phyloP scores from a whole-genome alignment of 2,888 invertebrate species.

The Melanostoma scalare region DNA sequence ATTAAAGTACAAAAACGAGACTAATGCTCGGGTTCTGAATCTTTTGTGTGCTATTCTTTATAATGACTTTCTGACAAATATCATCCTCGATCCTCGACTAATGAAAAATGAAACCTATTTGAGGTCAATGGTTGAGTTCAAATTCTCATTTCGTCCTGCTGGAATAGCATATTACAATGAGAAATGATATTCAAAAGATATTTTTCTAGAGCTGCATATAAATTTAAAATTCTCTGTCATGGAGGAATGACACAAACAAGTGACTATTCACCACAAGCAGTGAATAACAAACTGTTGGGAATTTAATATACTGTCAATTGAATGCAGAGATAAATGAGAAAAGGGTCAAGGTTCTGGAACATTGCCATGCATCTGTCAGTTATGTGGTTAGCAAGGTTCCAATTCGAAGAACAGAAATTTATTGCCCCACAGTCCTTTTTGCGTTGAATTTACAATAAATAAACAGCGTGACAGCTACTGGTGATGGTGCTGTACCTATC shows the following conservation, averaged over 20 bases:
- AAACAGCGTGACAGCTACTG: slow-evolving; percentile 58
- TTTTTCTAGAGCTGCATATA: neutral
- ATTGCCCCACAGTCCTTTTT: slow-evolving; percentile 50
- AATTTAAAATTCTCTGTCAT: slow-evolving; percentile 14
- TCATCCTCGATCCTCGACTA: no score
- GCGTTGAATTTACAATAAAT: slow-evolving; percentile 58
- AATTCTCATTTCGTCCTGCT: slow-evolving; percentile 16
- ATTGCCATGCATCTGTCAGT: slow-evolving; percentile 58
- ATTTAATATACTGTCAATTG: slow-evolving; percentile 51
- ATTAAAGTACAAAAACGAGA: no score
- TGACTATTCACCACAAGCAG: slow-evolving; percentile 11
- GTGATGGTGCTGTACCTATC: slow-evolving; percentile 32
- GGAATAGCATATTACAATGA: slow-evolving; percentile 8
- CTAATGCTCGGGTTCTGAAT: no score
- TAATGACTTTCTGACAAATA: no score
- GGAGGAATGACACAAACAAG: slow-evolving; percentile 6
- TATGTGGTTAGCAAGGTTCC: slow-evolving; percentile 36
- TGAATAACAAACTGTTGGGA: slow-evolving; percentile 21
- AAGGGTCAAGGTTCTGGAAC: slow-evolving; percentile 56
- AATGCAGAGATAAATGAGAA: slow-evolving; percentile 20
- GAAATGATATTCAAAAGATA: slow-evolving; percentile 19
- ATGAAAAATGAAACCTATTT: neutral
- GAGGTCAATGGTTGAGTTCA: neutral
- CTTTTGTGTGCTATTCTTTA: no score
- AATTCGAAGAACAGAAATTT: slow-evolving; percentile 58